A percentile compares a stretch with the other conserved stretches of the same genome.
Conservation (phyloP, 2,888 invertebrate species). For the Leptura quadrifasciata region DNA sequence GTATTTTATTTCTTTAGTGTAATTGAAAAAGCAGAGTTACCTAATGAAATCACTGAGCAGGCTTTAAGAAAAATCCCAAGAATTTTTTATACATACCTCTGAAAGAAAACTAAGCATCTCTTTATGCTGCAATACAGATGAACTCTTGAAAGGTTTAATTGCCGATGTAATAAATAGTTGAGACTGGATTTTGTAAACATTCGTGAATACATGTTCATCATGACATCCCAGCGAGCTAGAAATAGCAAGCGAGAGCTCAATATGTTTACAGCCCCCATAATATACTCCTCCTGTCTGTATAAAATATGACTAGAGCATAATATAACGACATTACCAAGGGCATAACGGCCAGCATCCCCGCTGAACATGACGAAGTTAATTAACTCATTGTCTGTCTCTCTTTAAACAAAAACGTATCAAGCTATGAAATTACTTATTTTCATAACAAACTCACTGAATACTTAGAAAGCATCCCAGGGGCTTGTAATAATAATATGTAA, state of each 20-base stretch:
- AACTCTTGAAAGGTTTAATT: neutral
- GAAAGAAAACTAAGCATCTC: too few species aligned
- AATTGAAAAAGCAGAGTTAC: too few species aligned
- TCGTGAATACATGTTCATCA: slow-evolving; percentile 12
- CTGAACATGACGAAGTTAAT: slow-evolving; percentile 67
- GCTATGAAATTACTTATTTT: slow-evolving; percentile 67
- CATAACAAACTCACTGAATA: slow-evolving; percentile 55
- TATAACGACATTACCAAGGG: slow-evolving; percentile 66
- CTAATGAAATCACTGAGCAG: too few species aligned
- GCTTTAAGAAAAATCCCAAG: too few species aligned
- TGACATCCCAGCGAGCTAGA: neutral
- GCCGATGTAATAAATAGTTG: neutral
- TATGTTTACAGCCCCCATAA: slow-evolving; percentile 31
- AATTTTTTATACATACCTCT: neutral
- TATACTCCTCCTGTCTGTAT: slow-evolving; percentile 51
- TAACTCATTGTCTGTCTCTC: slow-evolving; percentile 66
- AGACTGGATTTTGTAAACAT: slow-evolving; percentile 10
- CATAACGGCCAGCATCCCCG: slow-evolving; percentile 57
- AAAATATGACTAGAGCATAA: slow-evolving; percentile 67
- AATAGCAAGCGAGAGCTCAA: slow-evolving; percentile 10
- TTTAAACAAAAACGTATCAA: slow-evolving; percentile 67
- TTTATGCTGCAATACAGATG: neutral
- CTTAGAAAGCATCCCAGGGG: slow-evolving; percentile 49
- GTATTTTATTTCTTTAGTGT: too few species aligned
- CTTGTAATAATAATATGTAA: slow-evolving; percentile 45